Conservation (phyloP, 1,140 invertebrate genomes). For the Microplitis demolitor region DNA sequence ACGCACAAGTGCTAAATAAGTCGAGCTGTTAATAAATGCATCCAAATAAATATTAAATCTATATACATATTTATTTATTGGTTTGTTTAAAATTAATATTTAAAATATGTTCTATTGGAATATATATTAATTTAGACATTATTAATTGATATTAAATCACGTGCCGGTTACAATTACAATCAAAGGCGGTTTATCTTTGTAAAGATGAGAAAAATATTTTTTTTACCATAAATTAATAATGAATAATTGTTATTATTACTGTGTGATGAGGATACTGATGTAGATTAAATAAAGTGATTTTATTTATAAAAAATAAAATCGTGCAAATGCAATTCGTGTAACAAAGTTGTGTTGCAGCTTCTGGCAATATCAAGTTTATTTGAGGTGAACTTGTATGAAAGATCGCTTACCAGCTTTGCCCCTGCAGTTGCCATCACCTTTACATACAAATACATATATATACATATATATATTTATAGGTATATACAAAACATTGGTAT, state of each 20-base stretch:
- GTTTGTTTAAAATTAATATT: too few relatives aligned
- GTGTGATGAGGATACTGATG: not conserved
- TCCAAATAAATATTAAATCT: too few relatives aligned
- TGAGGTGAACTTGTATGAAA: conserved; percentile 7
- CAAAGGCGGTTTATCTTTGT: not conserved
- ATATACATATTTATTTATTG: too few relatives aligned
- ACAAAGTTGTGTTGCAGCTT: conserved; percentile 12
- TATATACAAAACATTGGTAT: conserved; percentile 45
- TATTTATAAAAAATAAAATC: not conserved
- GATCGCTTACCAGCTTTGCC: not conserved
- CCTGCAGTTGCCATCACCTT: not conserved
- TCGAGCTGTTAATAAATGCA: too few relatives aligned
- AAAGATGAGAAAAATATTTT: not conserved
- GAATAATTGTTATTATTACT: not conserved
- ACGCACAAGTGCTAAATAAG: not conserved
- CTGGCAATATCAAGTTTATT: conserved; percentile 18
- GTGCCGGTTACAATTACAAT: not conserved
- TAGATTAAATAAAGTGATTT: conserved; percentile 3
- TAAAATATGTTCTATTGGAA: not conserved
- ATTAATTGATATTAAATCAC: conserved; percentile 7
- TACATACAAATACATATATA: not conserved
- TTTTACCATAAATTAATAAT: not conserved
- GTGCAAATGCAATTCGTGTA: conserved; percentile 9
- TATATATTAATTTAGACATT: conserved; percentile 16
- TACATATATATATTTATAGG: conserved; percentile 9